Percentiles rank a stretch among this genome's conserved stretches.
These are phyloP conservation scores for Nilaparvata lugens DNA, from an alignment of 1,140 invertebrate species.

Conservation along the genomic window DNA sequence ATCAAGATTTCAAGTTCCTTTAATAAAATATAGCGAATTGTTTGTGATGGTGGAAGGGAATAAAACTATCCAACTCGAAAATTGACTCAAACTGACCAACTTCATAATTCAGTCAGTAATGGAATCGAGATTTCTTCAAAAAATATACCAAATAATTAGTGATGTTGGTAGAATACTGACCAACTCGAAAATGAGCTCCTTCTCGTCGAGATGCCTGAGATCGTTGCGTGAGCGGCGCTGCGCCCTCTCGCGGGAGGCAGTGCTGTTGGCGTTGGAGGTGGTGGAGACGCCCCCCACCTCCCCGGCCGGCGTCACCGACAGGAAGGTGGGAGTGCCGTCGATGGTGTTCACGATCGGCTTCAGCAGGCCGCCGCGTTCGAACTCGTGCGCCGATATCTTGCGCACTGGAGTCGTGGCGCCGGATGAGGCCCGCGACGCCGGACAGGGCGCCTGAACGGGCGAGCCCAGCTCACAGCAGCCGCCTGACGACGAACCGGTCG, in stretches of 20 bases:
- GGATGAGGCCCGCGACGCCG: conserved; percentile 41
- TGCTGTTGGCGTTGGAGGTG: conserved; percentile 19
- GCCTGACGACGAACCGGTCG: conserved; percentile 29
- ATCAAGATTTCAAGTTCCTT: too few relatives aligned
- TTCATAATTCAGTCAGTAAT: too few relatives aligned
- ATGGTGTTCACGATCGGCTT: conserved; percentile 84
- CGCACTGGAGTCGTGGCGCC: conserved; percentile 84
- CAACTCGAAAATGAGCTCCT: conserved; percentile 90
- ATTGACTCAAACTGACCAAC: too few relatives aligned
- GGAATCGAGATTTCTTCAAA: too few relatives aligned
- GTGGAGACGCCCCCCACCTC: conserved; percentile 21
- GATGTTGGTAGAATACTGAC: too few relatives aligned
- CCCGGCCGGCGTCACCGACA: conserved; percentile 47
- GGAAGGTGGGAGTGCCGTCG: conserved; percentile 83
- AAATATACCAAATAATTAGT: too few relatives aligned
- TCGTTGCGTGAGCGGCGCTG: conserved; percentile 70
- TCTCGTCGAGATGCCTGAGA: conserved; percentile 80
- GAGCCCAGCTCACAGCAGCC: conserved; percentile 13
- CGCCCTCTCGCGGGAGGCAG: conserved; percentile 10
- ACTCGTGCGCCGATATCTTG: conserved; percentile 93
- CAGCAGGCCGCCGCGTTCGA: conserved; percentile 80
- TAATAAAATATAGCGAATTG: too few relatives aligned
- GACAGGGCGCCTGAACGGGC: conserved; percentile 27
- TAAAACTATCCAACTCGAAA: too few relatives aligned
- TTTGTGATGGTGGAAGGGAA: too few relatives aligned